A percentile compares a stretch with the other conserved stretches of the same genome.
These are phyloP conservation scores for Epicampocera succincta DNA, from an alignment of 2,888 invertebrate species.

Conservation along the genomic window DNA sequence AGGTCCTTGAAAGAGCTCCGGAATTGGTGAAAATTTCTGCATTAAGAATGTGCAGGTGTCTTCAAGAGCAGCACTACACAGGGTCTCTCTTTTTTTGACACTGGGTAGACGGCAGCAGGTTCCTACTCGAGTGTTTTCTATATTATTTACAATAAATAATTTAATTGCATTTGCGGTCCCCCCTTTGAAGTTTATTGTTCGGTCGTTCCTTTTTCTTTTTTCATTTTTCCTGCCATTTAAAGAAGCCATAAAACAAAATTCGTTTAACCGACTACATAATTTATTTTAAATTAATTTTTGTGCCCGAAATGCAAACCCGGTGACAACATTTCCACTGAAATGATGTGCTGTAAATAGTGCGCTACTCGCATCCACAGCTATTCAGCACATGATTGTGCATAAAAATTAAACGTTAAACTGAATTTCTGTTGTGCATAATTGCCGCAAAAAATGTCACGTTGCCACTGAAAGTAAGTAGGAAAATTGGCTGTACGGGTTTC, in stretches of 20 bases:
- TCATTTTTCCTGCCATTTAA: neutral
- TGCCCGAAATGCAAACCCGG: neutral
- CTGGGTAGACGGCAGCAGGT: too few species aligned
- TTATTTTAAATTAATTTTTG: conserved; percentile 41
- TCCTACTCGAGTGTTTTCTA: neutral
- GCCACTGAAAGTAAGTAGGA: neutral
- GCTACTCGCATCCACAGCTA: neutral
- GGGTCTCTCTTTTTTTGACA: too few species aligned
- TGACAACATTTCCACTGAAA: conserved; percentile 29
- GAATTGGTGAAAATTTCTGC: too few species aligned
- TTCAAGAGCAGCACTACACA: too few species aligned
- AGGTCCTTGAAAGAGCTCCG: too few species aligned
- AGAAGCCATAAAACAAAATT: conserved; percentile 23
- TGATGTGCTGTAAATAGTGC: conserved; percentile 30
- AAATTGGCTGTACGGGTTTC: conserved; percentile 21
- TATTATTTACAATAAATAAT: conserved; percentile 8
- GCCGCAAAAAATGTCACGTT: conserved; percentile 25
- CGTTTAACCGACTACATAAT: conserved; percentile 20
- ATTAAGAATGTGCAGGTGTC: too few species aligned
- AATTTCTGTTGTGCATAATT: conserved; percentile 13
- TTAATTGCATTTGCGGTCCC: neutral
- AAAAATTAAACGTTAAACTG: conserved; percentile 17
- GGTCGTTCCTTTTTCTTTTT: neutral
- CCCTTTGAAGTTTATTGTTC: conserved; percentile 10
- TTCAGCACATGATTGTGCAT: neutral